Evolutionary conservation across 1,140 invertebrate species (phyloP).

Genomic region (Caenorhabditis tropicalis): DNA sequence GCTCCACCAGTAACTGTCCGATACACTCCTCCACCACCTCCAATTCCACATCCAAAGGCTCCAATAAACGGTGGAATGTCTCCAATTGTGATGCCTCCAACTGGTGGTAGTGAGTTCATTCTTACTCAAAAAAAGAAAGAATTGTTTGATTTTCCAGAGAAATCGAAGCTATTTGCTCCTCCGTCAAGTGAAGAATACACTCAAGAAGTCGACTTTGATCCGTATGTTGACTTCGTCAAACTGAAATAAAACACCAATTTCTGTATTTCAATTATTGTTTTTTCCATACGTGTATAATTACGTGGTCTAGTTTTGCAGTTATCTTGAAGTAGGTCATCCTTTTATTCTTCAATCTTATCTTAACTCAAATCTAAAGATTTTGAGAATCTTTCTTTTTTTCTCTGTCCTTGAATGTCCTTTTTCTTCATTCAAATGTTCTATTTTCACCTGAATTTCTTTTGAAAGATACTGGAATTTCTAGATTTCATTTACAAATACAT

Average conservation of each 20-base stretch:
- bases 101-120: not conserved
- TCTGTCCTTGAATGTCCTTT: not conserved
- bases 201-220: slow-evolving; percentile 31
- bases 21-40: not conserved
- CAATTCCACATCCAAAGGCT: not conserved
- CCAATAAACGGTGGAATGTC: not conserved
- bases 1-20: not conserved
- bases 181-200: slow-evolving; percentile 27
- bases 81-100: not conserved
- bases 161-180: slow-evolving; percentile 16
- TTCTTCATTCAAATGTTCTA: not conserved
- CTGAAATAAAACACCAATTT: not conserved
- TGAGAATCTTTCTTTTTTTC: not conserved
- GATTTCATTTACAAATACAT: not conserved
- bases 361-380: not conserved
- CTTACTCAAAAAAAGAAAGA: not conserved
- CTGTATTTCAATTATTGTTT: not conserved
- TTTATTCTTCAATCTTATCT: not conserved
- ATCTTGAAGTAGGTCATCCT: not conserved
- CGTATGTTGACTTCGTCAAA: slow-evolving; percentile 29
- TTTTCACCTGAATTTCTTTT: not conserved
- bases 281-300: slow-evolving; percentile 24
- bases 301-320: not conserved
- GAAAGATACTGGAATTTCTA: not conserved
- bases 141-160: not conserved